Evolutionary conservation across 2,113 vertebrate species (phyloP), one percentile per base, ranked within the genome.

Genomic region (Spea bombifrons): DNA sequence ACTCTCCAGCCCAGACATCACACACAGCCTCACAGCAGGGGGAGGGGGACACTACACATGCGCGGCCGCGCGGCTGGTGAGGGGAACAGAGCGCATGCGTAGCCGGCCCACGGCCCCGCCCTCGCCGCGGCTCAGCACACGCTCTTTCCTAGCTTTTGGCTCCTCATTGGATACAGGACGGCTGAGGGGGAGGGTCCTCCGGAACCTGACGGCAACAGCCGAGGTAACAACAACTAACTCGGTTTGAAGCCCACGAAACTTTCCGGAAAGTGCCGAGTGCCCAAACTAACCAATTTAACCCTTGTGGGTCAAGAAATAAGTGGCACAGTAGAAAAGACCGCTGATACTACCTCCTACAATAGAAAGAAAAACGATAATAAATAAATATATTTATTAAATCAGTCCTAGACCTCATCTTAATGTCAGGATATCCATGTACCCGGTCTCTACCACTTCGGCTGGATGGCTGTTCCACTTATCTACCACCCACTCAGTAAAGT

Each of bases 1-100:
- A 89, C 90, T 16, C 85, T 80, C 47, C 49, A 76, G 75, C 79
- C 77, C 81, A 76, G 50, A 84, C 78, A 75, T 82, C 76, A 70
- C 55, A 77, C 71, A 70, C 69, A 71, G 55, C 30, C 69, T 57
- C 57, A 12, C 9, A 48, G 53, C 55, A 5, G 55, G 44, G 12
- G 43, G 52, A 16, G 17, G 61, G 17, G 5, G 10, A 0, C 4
- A 63, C 10, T 9, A 47, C 64, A 57, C 45, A 59, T 53, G 67
- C 8, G 47, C 30, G 13, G 48, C 0, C 8, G 8, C 45, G 4
- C 12, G 13, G 5, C 7, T 9, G n/a, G 43, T 30, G 3, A 13
- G 7, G 49, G 17, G 12, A 44, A 9, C 49, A 4, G 44, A 75
- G 73, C 82, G 55, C 55, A 59, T 12, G 55, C 66, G 17, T 57